phyloP scores from a whole-genome alignment of 2,113 vertebrate genomes.

The Amia ocellicauda region DNA sequence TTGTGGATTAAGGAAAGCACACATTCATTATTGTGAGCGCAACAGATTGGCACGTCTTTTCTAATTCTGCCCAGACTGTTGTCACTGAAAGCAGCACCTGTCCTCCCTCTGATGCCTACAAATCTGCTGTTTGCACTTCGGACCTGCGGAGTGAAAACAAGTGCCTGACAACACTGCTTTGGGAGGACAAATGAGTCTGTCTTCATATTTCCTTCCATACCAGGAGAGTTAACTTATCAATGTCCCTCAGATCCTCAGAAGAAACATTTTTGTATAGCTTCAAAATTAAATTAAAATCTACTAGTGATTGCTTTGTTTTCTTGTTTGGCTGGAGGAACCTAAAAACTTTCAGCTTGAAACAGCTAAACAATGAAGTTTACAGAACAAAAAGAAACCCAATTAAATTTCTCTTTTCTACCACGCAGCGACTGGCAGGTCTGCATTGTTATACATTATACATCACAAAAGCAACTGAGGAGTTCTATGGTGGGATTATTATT shows the following conservation, averaged over 20 bases:
- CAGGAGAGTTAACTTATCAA: no score
- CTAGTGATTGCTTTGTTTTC: background rate
- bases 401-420: background rate
- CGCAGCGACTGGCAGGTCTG: slow-evolving; percentile 6
- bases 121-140: no score
- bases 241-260: no score
- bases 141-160: no score
- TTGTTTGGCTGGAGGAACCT: background rate
- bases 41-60: background rate
- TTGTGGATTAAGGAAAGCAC: background rate
- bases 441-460: slow-evolving; percentile 13
- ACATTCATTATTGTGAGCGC: background rate
- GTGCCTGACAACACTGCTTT: no score
- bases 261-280: no score
- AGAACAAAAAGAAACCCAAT: background rate
- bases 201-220: no score
- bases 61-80: no score
- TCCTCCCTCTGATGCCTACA: no score
- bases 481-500: slow-evolving; percentile 1
- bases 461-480: slow-evolving; percentile 2
- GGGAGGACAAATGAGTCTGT: no score
- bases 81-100: no score
- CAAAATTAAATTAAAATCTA: no score
- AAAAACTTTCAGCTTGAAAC: background rate
- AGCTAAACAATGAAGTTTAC: background rate